Percentiles rank a stretch among this genome's conserved stretches.
These are phyloP conservation scores for Zaprionus ghesquierei DNA, from an alignment of 1,140 invertebrate species.

Conservation along the genomic window DNA sequence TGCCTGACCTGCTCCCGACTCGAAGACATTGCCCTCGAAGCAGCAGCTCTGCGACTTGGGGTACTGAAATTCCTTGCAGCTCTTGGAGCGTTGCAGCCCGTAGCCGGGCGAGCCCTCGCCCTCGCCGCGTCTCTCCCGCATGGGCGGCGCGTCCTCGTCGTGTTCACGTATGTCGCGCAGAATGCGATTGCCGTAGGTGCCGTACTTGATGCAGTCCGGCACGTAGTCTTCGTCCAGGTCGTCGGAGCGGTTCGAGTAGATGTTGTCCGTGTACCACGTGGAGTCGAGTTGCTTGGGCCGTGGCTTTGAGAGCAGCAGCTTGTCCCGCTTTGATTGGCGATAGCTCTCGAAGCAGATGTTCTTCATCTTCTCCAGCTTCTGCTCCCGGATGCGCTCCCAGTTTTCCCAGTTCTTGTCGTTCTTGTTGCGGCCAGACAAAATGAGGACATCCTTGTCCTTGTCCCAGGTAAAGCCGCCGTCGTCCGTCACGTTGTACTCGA, in stretches of 20 bases:
- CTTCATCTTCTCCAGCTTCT: constrained; percentile 82
- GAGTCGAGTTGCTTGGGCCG: constrained; percentile 81
- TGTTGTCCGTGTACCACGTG: constrained; percentile 83
- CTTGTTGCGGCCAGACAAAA: constrained; percentile 72
- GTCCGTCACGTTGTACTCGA: constrained; percentile 62
- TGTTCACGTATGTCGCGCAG: constrained; percentile 72
- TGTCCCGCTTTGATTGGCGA: constrained; percentile 82
- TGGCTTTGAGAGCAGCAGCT: constrained; percentile 83
- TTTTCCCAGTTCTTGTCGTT: constrained; percentile 82
- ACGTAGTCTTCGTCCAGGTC: constrained; percentile 80
- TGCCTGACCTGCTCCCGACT: constrained; percentile 32
- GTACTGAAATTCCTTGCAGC: constrained; percentile 81
- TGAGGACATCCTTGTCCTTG: constrained; percentile 58
- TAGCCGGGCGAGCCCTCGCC: constrained; percentile 74
- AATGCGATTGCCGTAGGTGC: constrained; percentile 67
- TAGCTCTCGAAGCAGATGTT: constrained; percentile 82
- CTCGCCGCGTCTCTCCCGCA: constrained; percentile 64
- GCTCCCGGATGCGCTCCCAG: constrained; percentile 81
- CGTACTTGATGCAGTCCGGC: constrained; percentile 77
- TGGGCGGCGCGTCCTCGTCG: constrained; percentile 52
- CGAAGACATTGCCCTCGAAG: constrained; percentile 72
- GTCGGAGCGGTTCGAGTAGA: constrained; percentile 82
- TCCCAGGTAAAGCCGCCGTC: constrained; percentile 60
- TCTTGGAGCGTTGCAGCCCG: constrained; percentile 73
- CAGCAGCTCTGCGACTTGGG: constrained; percentile 81